A percentile compares a stretch with the other conserved stretches of the same genome.
Conservation (phyloP, 2,888 invertebrate species). For the Scrobipalpa atriplicella region DNA sequence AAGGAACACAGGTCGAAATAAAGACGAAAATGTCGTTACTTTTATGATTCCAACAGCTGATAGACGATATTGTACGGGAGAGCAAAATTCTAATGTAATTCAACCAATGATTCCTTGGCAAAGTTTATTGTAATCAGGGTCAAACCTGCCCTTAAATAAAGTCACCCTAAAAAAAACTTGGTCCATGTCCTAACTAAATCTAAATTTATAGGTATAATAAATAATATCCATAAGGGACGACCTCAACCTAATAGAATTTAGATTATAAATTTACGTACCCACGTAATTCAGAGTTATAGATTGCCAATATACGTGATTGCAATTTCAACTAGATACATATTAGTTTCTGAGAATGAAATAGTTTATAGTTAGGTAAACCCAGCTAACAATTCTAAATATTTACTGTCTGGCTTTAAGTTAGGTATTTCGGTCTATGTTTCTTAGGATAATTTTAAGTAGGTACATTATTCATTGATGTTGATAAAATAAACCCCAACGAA, state of each 20-base stretch:
- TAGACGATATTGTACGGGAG: too few species aligned
- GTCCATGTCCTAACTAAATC: neutral
- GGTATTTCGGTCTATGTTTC: too few species aligned
- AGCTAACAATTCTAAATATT: neutral
- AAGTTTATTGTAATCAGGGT: too few species aligned
- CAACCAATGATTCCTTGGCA: too few species aligned
- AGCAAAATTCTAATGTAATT: too few species aligned
- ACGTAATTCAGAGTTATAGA: conserved; percentile 41
- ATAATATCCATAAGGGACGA: conserved; percentile 3
- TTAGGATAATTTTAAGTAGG: too few species aligned
- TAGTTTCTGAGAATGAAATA: neutral
- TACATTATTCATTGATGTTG: too few species aligned
- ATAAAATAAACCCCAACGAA: too few species aligned
- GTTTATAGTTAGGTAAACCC: neutral
- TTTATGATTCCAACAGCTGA: too few species aligned
- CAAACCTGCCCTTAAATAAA: too few species aligned
- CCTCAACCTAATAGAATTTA: conserved; percentile 50
- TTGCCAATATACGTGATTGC: conserved; percentile 37
- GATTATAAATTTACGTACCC: conserved; percentile 49
- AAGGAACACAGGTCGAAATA: neutral
- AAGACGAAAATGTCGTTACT: too few species aligned
- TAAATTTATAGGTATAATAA: conserved; percentile 3
- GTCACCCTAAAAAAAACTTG: neutral
- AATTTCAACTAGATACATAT: conserved; percentile 8
- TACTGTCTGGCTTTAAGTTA: too few species aligned